Base-by-base conservation (phyloP, 1,140 invertebrate species). In the Sycobia sp. region DNA sequence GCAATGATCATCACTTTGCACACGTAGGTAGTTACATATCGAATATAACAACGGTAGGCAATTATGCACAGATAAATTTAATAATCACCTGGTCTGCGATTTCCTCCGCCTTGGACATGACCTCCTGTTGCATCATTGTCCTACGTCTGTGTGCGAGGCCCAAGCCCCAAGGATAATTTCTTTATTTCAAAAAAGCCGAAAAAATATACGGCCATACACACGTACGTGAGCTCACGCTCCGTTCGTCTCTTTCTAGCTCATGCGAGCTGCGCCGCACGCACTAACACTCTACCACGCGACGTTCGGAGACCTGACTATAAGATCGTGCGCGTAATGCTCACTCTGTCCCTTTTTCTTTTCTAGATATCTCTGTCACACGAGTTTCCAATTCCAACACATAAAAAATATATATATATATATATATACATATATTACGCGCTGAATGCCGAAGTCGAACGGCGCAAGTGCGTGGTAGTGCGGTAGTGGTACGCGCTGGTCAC, bases 101-200 rank as follows among this genome's bases (percentile, higher is more conserved):
- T 82, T 97, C 95, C 85, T 98, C 95, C 41, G 94, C 94, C 76
- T 89, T 93, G 62, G 92, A 88, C 73, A 97, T 84, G 75, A 95
- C 88, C 86, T 95, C 92, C 81, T 91, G 92, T 79, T 91, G 90
- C 82, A 88, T 87, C 84, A 88, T 88, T 90, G 92, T 93, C 23
- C 38, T 41, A 3, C 49, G 60, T 38, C 25, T 47, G 41, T n/a
- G 16, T 22, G 38, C 23, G 16, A 20, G 25, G 5, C 54, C 41
- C 25, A 14, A 25, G 41, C 7, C n/a, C n/a, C n/a, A n/a, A n/a
- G n/a, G n/a, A n/a, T n/a, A n/a, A n/a, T n/a, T 25, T 41, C 43
- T 34, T 78, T 76, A 75, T 75, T 76, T 75, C 73, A 74, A 76
- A 80, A 77, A 67, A 69, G 61, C 69, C 72, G 74, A 75, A 75